These are phyloP conservation scores for Nomada fabriciana DNA, from an alignment of 2,888 invertebrate species.

Conservation along the genomic window DNA sequence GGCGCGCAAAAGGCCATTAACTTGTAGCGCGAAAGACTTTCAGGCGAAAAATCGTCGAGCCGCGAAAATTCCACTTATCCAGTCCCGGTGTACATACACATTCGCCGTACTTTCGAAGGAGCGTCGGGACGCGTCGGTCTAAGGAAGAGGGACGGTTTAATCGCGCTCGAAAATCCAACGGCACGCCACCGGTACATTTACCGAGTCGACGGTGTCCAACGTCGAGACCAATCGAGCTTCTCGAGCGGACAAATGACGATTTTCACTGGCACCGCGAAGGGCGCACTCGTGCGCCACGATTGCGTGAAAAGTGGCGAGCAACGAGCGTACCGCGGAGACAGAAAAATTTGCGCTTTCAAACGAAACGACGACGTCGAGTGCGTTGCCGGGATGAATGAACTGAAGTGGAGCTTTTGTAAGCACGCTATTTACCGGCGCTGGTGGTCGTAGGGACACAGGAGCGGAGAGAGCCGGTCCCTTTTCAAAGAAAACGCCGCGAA, in stretches of 20 bases:
- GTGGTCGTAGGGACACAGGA: conserved; percentile 19
- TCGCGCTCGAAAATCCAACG: conserved; percentile 14
- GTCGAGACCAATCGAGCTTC: neutral
- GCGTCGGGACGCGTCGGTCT: neutral
- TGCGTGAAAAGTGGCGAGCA: conserved; percentile 45
- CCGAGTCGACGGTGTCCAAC: neutral
- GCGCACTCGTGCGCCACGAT: conserved; percentile 59
- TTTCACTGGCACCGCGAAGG: conserved; percentile 21
- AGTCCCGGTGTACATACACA: neutral
- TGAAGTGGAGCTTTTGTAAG: conserved; percentile 46
- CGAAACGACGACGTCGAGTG: conserved; percentile 57
- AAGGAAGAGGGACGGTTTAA: neutral
- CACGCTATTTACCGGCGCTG: neutral
- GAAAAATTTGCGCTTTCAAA: conserved; percentile 59
- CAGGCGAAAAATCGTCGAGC: conserved; percentile 26
- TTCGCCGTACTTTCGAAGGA: neutral
- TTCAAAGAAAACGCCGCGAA: conserved; percentile 16
- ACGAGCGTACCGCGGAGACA: conserved; percentile 8
- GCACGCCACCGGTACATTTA: neutral
- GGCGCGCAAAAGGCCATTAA: conserved; percentile 45
- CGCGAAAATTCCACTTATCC: conserved; percentile 44
- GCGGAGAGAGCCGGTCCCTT: neutral
- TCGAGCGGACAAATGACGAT: conserved; percentile 15
- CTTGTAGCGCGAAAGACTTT: conserved; percentile 35
- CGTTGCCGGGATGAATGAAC: conserved; percentile 55